These are phyloP conservation scores for Ooceraea biroi DNA, from an alignment of 1,140 invertebrate species.

Conservation along the genomic window DNA sequence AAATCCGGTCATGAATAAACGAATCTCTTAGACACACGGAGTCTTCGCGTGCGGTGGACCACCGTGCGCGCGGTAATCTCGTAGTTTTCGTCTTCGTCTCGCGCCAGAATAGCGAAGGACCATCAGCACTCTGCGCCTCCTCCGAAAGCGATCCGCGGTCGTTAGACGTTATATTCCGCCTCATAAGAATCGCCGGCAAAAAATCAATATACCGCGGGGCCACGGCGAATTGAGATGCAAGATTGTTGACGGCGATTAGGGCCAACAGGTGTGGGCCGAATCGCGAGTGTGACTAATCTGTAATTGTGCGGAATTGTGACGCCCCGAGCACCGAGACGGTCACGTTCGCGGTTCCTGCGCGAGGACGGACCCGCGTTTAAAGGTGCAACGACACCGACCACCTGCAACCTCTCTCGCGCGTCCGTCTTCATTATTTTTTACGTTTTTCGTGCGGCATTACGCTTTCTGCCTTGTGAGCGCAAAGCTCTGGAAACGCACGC, in stretches of 20 bases:
- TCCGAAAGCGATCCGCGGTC: conserved; percentile 61
- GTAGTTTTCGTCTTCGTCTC: conserved; percentile 20
- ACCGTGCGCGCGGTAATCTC: conserved; percentile 60
- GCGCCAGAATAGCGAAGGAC: conserved; percentile 9
- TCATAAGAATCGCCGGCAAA: conserved; percentile 64
- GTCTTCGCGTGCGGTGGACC: conserved; percentile 55
- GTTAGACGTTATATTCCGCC: conserved; percentile 61
- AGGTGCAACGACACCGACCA: conserved; percentile 55
- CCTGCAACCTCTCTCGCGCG: conserved; percentile 43
- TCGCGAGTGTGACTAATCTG: conserved; percentile 76
- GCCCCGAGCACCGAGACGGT: conserved; percentile 55
- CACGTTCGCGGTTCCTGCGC: conserved; percentile 34
- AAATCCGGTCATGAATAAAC: conserved; percentile 50
- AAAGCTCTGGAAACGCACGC: neutral
- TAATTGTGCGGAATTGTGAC: conserved; percentile 76
- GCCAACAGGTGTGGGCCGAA: conserved; percentile 69
- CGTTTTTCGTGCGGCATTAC: conserved; percentile 25
- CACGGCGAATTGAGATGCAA: conserved; percentile 78
- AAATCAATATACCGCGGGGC: conserved; percentile 74
- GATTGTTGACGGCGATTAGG: conserved; percentile 79
- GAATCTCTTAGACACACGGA: conserved; percentile 45
- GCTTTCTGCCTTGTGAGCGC: conserved; percentile 28
- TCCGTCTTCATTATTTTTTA: conserved; percentile 36
- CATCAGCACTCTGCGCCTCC: conserved; percentile 4
- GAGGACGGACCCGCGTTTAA: conserved; percentile 45